phyloP scores from a whole-genome alignment of 2,113 vertebrate genomes.

The Abramis brama region DNA sequence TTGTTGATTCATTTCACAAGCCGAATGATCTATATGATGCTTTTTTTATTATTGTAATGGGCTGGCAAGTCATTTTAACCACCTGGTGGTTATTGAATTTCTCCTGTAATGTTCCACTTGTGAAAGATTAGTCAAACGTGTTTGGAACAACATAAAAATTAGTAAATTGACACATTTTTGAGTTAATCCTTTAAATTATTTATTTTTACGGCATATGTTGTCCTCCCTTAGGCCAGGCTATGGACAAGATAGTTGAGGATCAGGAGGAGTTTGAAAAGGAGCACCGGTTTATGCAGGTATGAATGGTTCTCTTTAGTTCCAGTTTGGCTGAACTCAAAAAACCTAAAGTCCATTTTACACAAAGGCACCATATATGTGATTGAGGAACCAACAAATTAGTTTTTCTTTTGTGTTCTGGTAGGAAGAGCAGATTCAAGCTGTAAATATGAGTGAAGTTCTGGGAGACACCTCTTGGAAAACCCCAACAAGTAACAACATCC shows the following conservation, averaged over 20 bases:
- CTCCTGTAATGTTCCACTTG: background rate
- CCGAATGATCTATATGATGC: no score
- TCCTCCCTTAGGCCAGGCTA: conserved; percentile 79
- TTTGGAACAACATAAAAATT: background rate
- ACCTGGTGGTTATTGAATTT: background rate
- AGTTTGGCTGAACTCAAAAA: no score
- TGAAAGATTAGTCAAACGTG: background rate
- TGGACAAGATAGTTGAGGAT: conserved; percentile 87
- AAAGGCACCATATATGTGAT: background rate
- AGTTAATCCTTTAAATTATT: no score
- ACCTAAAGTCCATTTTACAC: background rate
- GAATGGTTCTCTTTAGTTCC: background rate
- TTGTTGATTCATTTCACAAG: no score
- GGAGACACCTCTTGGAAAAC: conserved; percentile 84
- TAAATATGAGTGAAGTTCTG: conserved; percentile 64
- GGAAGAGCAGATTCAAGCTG: conserved; percentile 82
- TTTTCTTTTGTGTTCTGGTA: conserved; percentile 57
- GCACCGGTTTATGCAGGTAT: conserved; percentile 90
- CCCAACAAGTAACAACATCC: conserved; percentile 70
- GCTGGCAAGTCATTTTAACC: background rate
- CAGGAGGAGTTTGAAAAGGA: conserved; percentile 91
- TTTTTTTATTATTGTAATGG: no score
- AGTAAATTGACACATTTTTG: background rate
- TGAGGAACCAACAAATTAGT: background rate
- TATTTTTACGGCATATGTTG: background rate